phyloP scores from a whole-genome alignment of 2,113 vertebrate genomes.

The Phrynosoma blainvillii region DNA sequence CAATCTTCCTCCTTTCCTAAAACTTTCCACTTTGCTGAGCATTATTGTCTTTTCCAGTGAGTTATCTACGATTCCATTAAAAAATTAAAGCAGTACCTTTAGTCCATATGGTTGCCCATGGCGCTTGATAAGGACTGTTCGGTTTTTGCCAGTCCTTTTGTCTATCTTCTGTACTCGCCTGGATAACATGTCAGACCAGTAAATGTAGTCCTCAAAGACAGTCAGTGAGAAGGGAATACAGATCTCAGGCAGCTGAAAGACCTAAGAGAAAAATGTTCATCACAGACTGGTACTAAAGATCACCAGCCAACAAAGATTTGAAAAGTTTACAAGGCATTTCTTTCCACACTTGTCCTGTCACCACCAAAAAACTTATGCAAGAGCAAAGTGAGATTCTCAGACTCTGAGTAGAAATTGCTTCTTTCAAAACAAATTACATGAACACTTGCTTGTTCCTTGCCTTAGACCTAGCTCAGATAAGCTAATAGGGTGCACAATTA shows the following conservation, averaged over 20 bases:
- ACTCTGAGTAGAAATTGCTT: no score
- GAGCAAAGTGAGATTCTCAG: not conserved
- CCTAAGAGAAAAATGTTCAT: conserved; percentile 64
- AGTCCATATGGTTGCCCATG: conserved; percentile 86
- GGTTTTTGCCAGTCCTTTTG: conserved; percentile 86
- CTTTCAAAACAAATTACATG: not conserved
- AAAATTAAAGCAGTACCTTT: conserved; percentile 74
- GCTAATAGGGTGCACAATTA: conserved; percentile 47
- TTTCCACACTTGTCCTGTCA: not conserved
- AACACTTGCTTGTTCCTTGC: not conserved
- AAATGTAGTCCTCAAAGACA: conserved; percentile 86
- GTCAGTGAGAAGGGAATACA: conserved; percentile 83
- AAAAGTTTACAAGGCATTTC: not conserved
- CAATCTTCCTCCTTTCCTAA: no score
- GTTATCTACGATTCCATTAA: not conserved
- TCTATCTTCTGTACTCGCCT: conserved; percentile 82
- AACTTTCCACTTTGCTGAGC: no score
- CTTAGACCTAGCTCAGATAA: rapidly evolving
- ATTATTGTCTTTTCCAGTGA: no score
- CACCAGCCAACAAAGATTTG: no score
- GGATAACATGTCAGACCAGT: conserved; percentile 88
- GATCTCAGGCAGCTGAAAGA: conserved; percentile 83
- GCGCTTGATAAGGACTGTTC: conserved; percentile 82
- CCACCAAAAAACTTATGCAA: not conserved
- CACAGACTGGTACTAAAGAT: not conserved